phyloP scores from a whole-genome alignment of 1,140 invertebrate species.

The Dendrolimus punctatus region DNA sequence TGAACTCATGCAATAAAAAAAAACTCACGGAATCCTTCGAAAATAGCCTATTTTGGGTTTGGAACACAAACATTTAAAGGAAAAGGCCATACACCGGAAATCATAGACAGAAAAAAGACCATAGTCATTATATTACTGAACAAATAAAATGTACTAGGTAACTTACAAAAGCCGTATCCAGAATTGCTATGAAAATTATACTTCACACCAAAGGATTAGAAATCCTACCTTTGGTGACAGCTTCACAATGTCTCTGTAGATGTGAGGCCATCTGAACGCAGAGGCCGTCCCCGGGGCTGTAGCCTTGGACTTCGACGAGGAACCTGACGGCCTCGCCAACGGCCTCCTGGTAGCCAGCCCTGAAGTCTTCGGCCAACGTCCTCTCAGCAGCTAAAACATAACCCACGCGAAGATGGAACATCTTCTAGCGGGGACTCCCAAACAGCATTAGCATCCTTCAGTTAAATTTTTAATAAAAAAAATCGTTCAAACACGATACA shows the following conservation, averaged over 20 bases:
- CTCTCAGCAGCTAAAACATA: constrained; percentile 62
- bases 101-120: too few species aligned
- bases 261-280: constrained; percentile 88
- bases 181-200: too few species aligned
- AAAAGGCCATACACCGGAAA: too few species aligned
- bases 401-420: constrained; percentile 44
- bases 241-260: constrained; percentile 87
- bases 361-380: constrained; percentile 74
- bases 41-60: too few species aligned
- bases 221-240: constrained; percentile 71
- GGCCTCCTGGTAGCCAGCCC: constrained; percentile 90
- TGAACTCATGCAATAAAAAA: too few species aligned
- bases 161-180: too few species aligned
- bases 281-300: constrained; percentile 83
- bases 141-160: too few species aligned
- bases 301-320: constrained; percentile 88
- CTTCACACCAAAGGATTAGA: neutral
- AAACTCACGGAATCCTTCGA: too few species aligned
- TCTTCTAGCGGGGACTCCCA: constrained; percentile 38
- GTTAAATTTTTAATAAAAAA: constrained; percentile 5
- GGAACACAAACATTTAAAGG: too few species aligned
- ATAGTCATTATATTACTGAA: too few species aligned
- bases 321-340: constrained; percentile 91
- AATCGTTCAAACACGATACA: too few species aligned
- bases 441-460: constrained; percentile 47